Percentiles rank a stretch among this genome's conserved stretches.
phyloP scores from a whole-genome alignment of 2,888 invertebrate genomes.

The Macrostomum cliftonense region DNA sequence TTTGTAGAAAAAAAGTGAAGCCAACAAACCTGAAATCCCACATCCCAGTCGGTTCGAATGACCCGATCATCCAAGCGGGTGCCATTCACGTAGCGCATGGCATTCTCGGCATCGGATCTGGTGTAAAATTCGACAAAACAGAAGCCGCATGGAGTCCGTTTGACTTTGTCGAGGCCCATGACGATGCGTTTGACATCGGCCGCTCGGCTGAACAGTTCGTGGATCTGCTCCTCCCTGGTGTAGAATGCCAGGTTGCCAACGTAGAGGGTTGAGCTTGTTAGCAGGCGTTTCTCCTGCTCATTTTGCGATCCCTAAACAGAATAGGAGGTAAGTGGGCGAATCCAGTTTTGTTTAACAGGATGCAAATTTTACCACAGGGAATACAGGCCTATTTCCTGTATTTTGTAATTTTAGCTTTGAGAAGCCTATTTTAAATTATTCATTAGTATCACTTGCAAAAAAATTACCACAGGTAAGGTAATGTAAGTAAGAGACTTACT shows the following conservation, averaged over 20 bases:
- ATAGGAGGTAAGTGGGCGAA: no score
- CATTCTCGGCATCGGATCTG: conserved; percentile 43
- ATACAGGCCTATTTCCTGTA: no score
- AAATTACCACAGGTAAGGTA: no score
- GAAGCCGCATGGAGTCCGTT: conserved; percentile 96
- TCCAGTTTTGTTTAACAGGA: no score
- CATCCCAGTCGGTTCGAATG: conserved; percentile 95
- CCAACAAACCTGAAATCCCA: conserved; percentile 51
- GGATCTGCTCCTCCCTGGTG: conserved; percentile 93
- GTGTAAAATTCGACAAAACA: conserved; percentile 77
- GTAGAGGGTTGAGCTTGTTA: conserved; percentile 53
- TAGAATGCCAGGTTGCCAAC: conserved; percentile 93
- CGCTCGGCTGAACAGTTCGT: conserved; percentile 80
- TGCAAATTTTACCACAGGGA: no score
- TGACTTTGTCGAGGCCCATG: conserved; percentile 92
- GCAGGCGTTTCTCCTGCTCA: conserved; percentile 28
- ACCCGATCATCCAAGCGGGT: conserved; percentile 87
- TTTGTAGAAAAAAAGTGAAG: no score
- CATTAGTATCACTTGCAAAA: no score
- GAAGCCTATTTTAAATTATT: no score
- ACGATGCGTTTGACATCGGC: conserved; percentile 78
- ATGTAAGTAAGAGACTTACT: no score
- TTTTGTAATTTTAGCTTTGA: no score
- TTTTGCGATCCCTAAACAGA: conserved; percentile 25
- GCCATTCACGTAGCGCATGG: conserved; percentile 68